Conservation (phyloP, 2,797 vertebrate species). For the Ceryle rudis region DNA sequence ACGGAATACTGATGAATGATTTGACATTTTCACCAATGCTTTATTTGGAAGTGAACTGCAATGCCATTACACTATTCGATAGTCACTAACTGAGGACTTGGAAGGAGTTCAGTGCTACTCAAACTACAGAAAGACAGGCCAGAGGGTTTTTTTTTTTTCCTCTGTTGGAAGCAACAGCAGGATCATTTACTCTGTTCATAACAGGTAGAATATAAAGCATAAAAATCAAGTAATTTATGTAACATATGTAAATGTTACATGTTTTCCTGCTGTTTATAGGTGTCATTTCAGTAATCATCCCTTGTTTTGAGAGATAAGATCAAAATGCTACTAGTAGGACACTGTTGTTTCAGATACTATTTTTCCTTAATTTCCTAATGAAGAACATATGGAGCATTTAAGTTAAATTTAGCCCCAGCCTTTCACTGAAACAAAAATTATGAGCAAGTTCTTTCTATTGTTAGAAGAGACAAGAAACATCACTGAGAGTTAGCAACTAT, state of each 20-base stretch:
- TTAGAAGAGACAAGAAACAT: neutral
- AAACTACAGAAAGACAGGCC: neutral
- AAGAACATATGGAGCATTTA: neutral
- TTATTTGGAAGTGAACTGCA: constrained; percentile 29
- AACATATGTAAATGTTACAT: neutral
- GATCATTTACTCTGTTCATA: neutral
- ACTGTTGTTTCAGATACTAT: neutral
- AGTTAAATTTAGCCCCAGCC: neutral
- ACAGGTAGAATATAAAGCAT: neutral
- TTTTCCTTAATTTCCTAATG: neutral
- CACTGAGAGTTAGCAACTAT: neutral
- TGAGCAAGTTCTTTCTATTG: neutral
- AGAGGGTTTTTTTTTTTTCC: neutral
- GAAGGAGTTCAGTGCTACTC: neutral
- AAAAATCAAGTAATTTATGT: neutral
- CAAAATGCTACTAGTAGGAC: neutral
- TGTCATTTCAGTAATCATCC: neutral
- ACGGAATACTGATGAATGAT: neutral
- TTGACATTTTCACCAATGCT: neutral
- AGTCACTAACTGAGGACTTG: constrained; percentile 11
- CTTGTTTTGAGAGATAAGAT: neutral
- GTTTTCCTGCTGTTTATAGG: neutral
- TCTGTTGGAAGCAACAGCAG: neutral
- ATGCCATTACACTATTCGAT: neutral
- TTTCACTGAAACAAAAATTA: neutral